A percentile compares a stretch with the other conserved stretches of the same genome.
Conservation (phyloP, 2,888 invertebrate genomes). For the Eristalis tenax region DNA sequence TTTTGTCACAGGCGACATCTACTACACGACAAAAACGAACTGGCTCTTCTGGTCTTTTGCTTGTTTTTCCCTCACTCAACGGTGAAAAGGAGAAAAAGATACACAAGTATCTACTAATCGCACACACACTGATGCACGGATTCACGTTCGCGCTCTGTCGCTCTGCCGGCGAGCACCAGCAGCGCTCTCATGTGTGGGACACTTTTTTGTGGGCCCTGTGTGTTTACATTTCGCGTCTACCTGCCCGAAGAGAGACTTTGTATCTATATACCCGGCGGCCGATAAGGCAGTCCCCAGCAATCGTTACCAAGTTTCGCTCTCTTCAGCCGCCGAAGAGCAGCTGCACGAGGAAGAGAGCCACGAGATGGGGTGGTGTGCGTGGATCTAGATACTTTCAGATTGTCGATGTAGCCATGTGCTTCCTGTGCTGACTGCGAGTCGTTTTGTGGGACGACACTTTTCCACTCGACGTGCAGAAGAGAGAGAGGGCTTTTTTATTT, state of each 20-base stretch:
- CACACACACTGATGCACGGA: not conserved
- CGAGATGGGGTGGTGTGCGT: not conserved
- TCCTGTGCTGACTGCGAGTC: conserved; percentile 9
- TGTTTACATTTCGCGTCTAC: conserved; percentile 9
- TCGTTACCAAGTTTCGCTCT: conserved; percentile 58
- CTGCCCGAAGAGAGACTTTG: conserved; percentile 50
- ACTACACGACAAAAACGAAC: not conserved
- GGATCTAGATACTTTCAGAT: not conserved
- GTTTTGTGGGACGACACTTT: conserved; percentile 72
- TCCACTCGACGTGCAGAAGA: conserved; percentile 64
- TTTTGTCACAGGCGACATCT: conserved; percentile 57
- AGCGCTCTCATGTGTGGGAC: conserved; percentile 42
- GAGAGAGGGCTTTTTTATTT: conserved; percentile 70
- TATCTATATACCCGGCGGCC: conserved; percentile 23
- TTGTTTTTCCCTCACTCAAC: conserved; percentile 25
- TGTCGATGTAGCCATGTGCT: conserved; percentile 34
- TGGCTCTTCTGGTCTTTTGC: not conserved
- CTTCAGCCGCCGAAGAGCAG: not conserved
- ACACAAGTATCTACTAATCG: conserved; percentile 54
- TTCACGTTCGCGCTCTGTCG: not conserved
- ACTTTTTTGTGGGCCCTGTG: conserved; percentile 32
- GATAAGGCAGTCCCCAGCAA: conserved; percentile 9
- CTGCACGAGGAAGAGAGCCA: too few relatives aligned
- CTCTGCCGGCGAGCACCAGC: not conserved
- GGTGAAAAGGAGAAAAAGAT: conserved; percentile 55